Percentiles rank a stretch among this genome's conserved stretches.
Conservation (phyloP, 2,888 invertebrate genomes). For the Cyclophora punctaria region DNA sequence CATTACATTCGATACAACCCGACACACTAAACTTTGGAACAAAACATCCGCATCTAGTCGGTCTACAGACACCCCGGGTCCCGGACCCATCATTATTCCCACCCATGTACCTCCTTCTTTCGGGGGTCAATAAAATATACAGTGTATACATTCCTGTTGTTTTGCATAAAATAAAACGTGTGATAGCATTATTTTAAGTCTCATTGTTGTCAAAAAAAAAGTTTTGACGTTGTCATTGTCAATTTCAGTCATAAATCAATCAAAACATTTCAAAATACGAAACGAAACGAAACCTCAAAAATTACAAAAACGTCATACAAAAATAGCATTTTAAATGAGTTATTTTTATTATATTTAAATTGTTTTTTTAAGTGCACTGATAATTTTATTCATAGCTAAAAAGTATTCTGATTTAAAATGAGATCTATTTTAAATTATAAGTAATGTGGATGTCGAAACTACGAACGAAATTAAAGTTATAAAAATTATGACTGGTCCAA, state of each 20-base stretch:
- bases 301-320: constrained; percentile 33
- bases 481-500: constrained; percentile 66
- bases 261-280: constrained; percentile 9
- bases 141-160: no score
- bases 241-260: constrained; percentile 8
- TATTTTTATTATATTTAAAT: constrained; percentile 53
- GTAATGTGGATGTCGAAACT: constrained; percentile 32
- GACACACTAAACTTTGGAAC: no score
- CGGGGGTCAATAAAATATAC: no score
- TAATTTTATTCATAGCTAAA: constrained; percentile 21
- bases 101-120: no score
- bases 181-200: no score
- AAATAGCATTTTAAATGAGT: constrained; percentile 70
- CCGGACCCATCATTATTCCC: no score
- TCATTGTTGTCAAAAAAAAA: no score
- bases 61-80: no score
- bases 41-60: no score
- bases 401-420: constrained; percentile 22
- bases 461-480: constrained; percentile 40
- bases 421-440: constrained; percentile 30
- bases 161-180: no score
- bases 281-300: constrained; percentile 11
- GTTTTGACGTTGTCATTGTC: background rate
- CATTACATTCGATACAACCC: no score
- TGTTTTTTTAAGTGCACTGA: constrained; percentile 9